phyloP scores from a whole-genome alignment of 2,113 vertebrate species.

The Oreochromis niloticus region DNA sequence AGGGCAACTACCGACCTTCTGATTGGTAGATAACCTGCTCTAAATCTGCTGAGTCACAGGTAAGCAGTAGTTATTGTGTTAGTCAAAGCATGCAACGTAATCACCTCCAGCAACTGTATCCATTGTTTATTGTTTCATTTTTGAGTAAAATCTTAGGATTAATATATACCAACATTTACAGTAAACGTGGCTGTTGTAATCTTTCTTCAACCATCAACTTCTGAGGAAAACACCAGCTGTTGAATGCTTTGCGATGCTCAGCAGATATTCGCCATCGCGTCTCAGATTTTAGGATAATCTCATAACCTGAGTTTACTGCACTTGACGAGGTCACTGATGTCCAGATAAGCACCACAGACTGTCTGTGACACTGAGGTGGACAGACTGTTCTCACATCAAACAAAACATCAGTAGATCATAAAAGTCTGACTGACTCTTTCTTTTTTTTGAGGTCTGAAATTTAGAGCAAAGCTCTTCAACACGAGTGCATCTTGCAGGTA shows the following conservation, averaged over 20 bases:
- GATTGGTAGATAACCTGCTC: background rate
- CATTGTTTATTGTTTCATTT: background rate
- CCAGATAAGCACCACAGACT: background rate
- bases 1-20: rapidly evolving
- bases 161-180: background rate
- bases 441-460: background rate
- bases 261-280: background rate
- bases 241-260: background rate
- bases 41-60: background rate
- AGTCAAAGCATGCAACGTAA: background rate
- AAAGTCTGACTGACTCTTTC: background rate
- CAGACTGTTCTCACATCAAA: background rate
- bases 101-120: background rate
- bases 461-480: background rate
- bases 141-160: background rate
- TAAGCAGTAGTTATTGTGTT: background rate
- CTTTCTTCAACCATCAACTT: background rate
- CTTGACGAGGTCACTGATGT: background rate
- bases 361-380: background rate
- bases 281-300: background rate
- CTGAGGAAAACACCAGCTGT: background rate
- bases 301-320: background rate
- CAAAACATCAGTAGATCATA: background rate
- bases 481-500: background rate
- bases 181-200: background rate